These are phyloP conservation scores for Hyla sarda DNA, from an alignment of 2,113 vertebrate genomes.

Conservation along the genomic window DNA sequence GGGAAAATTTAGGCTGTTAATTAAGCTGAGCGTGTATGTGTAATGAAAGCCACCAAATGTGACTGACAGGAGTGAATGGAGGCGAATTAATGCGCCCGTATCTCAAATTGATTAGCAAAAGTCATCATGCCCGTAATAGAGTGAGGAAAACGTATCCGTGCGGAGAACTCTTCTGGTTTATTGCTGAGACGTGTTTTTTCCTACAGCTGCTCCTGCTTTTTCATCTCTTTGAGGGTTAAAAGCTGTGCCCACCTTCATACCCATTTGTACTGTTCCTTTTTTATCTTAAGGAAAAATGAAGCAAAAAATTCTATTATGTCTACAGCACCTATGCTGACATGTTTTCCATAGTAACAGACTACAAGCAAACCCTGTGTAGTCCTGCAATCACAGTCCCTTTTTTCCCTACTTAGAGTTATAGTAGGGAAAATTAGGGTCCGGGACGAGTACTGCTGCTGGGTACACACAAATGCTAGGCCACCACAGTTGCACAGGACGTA, in stretches of 20 bases:
- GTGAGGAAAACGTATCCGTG: neutral
- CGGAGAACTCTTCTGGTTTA: neutral
- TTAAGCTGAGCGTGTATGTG: neutral
- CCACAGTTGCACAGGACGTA: too few species aligned
- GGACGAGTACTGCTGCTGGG: too few species aligned
- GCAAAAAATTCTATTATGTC: too few species aligned
- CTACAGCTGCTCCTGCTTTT: neutral
- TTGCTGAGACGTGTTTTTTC: neutral
- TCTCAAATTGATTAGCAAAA: conserved; percentile 34
- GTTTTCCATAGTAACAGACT: neutral
- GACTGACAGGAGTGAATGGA: conserved; percentile 23
- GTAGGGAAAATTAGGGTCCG: too few species aligned
- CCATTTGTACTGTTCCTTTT: too few species aligned
- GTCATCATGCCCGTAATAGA: neutral
- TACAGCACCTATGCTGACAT: too few species aligned
- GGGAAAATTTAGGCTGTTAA: conserved; percentile 13
- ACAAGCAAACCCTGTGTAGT: neutral
- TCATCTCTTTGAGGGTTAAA: too few species aligned
- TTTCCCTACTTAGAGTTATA: too few species aligned
- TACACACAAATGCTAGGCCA: too few species aligned
- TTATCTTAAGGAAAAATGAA: too few species aligned
- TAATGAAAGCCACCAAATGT: conserved; percentile 27
- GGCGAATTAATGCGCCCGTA: neutral
- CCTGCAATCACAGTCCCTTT: neutral
- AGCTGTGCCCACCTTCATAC: too few species aligned